phyloP scores from a whole-genome alignment of 2,113 vertebrate genomes.

The Myiopsitta monachus region DNA sequence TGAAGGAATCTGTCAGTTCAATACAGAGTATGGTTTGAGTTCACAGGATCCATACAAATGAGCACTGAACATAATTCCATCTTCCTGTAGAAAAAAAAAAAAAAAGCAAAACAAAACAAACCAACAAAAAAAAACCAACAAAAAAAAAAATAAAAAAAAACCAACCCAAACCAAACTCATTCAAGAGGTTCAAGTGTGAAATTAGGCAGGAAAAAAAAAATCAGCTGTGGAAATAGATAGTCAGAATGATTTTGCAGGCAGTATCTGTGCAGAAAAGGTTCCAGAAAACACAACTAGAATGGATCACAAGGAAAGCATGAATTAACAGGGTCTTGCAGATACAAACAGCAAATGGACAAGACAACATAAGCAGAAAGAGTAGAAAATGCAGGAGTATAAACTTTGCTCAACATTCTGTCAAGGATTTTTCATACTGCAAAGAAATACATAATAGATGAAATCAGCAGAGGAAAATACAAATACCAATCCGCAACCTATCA shows the following conservation, averaged over 20 bases:
- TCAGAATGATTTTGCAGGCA: background rate
- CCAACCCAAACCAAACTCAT: background rate
- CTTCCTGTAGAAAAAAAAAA: background rate
- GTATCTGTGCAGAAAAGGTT: background rate
- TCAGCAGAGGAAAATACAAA: background rate
- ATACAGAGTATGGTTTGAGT: background rate
- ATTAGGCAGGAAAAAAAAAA: background rate
- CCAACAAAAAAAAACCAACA: too few relatives aligned
- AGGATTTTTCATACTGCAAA: background rate
- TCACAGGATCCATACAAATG: background rate
- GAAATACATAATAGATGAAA: background rate
- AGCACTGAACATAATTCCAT: background rate
- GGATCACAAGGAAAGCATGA: background rate
- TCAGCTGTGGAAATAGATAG: background rate
- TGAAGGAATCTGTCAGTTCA: background rate
- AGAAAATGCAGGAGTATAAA: background rate
- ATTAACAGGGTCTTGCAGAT: background rate
- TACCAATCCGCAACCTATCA: background rate
- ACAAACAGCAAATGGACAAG: background rate
- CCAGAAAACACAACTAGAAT: background rate
- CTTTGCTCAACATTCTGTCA: background rate
- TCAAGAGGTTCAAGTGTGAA: background rate
- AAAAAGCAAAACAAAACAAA: too few relatives aligned
- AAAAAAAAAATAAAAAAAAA: background rate
- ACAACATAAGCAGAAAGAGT: background rate